Conservation (phyloP, 2,888 invertebrate species). For the Cremastinae sp. region DNA sequence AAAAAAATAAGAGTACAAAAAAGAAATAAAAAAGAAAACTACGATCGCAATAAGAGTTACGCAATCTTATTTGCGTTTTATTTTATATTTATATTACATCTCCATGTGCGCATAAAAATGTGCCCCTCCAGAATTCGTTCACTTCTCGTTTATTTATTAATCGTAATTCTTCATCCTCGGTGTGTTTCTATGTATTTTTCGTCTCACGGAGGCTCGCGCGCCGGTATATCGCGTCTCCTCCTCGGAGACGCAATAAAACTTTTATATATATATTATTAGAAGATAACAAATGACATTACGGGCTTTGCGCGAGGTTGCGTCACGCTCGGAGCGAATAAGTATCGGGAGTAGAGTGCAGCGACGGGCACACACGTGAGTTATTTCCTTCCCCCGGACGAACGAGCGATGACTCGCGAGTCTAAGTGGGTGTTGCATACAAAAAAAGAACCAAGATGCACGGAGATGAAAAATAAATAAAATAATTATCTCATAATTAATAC, state of each 20-base stretch:
- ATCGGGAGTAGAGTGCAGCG: constrained; percentile 47
- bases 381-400: background rate
- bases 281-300: constrained; percentile 74
- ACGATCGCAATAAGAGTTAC: constrained; percentile 75
- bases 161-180: constrained; percentile 47
- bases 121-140: constrained; percentile 26
- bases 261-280: constrained; percentile 75
- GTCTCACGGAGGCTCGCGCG: too few relatives aligned
- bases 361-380: constrained; percentile 31
- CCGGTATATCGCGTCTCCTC: too few relatives aligned
- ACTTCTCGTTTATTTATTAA: constrained; percentile 18
- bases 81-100: constrained; percentile 69
- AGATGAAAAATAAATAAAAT: background rate
- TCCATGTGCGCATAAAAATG: constrained; percentile 21
- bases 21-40: constrained; percentile 62
- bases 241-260: constrained; percentile 70
- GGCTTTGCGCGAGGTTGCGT: constrained; percentile 65
- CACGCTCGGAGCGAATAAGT: constrained; percentile 40
- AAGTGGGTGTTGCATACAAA: constrained; percentile 47
- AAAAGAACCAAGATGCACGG: too few relatives aligned
- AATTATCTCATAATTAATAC: background rate
- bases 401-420: constrained; percentile 37
- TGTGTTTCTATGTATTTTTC: constrained; percentile 9
- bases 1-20: constrained; percentile 14
- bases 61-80: constrained; percentile 78